Percentiles rank a stretch among this genome's conserved stretches.
Evolutionary conservation across 2,113 vertebrate genomes (phyloP).

Genomic region (Mobula birostris): DNA sequence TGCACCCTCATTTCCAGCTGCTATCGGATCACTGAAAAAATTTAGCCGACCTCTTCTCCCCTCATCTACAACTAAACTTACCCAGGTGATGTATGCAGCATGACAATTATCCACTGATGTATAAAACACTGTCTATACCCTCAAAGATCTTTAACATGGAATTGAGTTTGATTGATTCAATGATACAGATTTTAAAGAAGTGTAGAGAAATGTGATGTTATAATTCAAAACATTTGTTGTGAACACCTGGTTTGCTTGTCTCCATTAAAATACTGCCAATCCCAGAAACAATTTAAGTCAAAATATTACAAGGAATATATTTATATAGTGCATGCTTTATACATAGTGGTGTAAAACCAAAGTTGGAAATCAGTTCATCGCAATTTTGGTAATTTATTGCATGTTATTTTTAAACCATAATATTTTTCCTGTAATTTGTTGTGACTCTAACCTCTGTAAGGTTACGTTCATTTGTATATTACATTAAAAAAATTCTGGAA

Average conservation of each 20-base stretch:
- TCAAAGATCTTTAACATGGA: background rate
- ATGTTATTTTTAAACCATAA: background rate
- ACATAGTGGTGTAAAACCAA: background rate
- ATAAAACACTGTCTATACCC: background rate
- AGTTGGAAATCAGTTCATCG: background rate
- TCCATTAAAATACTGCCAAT: background rate
- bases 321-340: background rate
- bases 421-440: background rate
- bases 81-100: constrained; percentile 57
- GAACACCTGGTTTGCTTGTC: background rate
- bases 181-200: background rate
- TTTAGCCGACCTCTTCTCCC: constrained; percentile 86
- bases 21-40: constrained; percentile 95
- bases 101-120: background rate
- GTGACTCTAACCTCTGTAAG: background rate
- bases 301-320: background rate
- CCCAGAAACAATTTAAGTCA: background rate
- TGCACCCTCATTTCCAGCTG: constrained; percentile 87
- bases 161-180: background rate
- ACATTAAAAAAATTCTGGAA: background rate
- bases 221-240: background rate
- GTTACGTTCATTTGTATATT: background rate
- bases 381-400: background rate
- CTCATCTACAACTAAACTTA: constrained; percentile 74
- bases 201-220: background rate